Conservation (phyloP, 2,113 vertebrate genomes). For the Cyanoderma ruficeps region DNA sequence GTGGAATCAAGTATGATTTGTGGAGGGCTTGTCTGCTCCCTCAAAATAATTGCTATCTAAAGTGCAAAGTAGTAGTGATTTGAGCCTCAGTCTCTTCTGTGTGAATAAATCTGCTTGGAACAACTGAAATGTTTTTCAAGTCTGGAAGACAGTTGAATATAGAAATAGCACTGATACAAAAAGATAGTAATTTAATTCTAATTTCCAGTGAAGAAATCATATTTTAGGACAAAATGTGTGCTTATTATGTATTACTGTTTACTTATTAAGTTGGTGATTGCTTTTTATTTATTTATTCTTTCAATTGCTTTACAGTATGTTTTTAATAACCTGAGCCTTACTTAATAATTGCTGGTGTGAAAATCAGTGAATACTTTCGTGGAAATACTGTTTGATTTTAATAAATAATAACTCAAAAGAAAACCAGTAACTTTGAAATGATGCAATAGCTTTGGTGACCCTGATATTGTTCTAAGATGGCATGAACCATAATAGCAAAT, state of each 20-base stretch:
- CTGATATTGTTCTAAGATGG: accelerated
- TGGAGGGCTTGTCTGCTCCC: neutral
- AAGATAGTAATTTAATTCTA: neutral
- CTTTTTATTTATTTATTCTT: neutral
- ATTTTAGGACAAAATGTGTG: neutral
- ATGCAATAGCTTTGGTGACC: neutral
- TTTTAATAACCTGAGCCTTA: neutral
- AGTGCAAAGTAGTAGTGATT: neutral
- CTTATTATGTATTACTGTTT: neutral
- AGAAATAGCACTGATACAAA: neutral
- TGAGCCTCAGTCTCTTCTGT: neutral
- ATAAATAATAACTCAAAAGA: neutral
- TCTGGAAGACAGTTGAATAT: neutral
- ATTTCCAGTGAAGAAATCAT: neutral
- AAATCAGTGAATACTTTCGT: neutral
- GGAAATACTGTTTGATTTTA: neutral
- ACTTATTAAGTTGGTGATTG: neutral
- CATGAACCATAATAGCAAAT: neutral
- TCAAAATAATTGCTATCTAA: neutral
- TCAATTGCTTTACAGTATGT: neutral
- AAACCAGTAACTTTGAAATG: neutral
- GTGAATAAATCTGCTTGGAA: neutral
- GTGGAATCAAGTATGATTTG: neutral
- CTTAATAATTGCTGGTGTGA: neutral
- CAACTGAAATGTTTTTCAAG: neutral